Percentiles rank a stretch among this genome's conserved stretches.
Evolutionary conservation across 2,888 invertebrate genomes (phyloP).

Genomic region (Metellina segmentata): DNA sequence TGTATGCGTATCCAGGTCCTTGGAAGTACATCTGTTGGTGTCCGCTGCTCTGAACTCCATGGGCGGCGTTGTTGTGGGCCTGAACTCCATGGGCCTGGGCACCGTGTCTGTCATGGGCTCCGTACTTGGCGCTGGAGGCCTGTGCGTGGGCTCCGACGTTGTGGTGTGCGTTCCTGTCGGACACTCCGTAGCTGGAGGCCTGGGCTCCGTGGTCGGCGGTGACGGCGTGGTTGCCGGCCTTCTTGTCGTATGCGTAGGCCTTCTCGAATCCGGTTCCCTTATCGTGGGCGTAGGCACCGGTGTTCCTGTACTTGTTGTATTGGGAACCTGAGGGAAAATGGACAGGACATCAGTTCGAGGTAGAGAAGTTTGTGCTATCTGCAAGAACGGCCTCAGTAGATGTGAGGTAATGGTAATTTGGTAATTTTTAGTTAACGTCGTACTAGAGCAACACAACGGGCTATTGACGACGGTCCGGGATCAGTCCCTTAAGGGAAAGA

Average conservation of each 20-base stretch:
- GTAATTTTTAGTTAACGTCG: too few species aligned
- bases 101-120: slow-evolving; percentile 60
- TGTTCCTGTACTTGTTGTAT: slow-evolving; percentile 61
- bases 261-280: slow-evolving; percentile 67
- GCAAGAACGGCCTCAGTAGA: not conserved
- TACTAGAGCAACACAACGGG: too few species aligned
- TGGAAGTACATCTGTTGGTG: slow-evolving; percentile 6
- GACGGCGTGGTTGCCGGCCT: slow-evolving; percentile 58
- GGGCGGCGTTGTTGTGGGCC: slow-evolving; percentile 30
- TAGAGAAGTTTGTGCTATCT: too few species aligned
- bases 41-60: slow-evolving; percentile 39
- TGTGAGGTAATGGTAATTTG: not conserved
- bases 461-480: too few species aligned
- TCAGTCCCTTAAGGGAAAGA: too few species aligned
- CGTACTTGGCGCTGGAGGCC: slow-evolving; percentile 48
- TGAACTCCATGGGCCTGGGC: slow-evolving; percentile 43
- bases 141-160: slow-evolving; percentile 47
- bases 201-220: slow-evolving; percentile 44
- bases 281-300: slow-evolving; percentile 61
- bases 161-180: slow-evolving; percentile 49
- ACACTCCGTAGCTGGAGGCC: slow-evolving; percentile 26
- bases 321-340: slow-evolving; percentile 4
- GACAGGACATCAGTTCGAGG: not conserved
- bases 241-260: slow-evolving; percentile 61
- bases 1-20: not conserved